phyloP scores from a whole-genome alignment of 2,888 invertebrate genomes.

The Eupithecia vulgata region DNA sequence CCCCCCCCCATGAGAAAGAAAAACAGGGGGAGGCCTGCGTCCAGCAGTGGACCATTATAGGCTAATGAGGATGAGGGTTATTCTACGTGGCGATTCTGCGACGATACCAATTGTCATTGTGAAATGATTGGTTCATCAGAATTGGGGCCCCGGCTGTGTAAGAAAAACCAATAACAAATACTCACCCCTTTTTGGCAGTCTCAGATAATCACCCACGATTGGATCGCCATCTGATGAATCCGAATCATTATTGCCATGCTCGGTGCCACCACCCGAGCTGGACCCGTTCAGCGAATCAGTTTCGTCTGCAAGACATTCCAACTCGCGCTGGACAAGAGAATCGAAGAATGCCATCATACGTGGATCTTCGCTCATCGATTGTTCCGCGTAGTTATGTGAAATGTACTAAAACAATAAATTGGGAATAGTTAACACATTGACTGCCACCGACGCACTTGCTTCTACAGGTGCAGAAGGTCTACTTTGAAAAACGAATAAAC shows the following conservation, averaged over 20 bases:
- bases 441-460: too few species aligned
- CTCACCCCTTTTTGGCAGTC: conserved; percentile 68
- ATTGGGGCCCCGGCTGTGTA: neutral
- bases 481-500: too few species aligned
- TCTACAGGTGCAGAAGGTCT: too few species aligned
- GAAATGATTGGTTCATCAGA: neutral
- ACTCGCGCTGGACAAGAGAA: conserved; percentile 94
- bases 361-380: conserved; percentile 94
- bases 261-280: conserved; percentile 57
- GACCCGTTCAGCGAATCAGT: conserved; percentile 72
- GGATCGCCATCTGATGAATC: conserved; percentile 72
- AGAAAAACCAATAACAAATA: neutral
- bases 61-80: too few species aligned
- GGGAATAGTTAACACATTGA: too few species aligned
- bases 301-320: conserved; percentile 89
- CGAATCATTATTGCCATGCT: conserved; percentile 56
- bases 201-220: conserved; percentile 64
- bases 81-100: too few species aligned
- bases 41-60: too few species aligned
- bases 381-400: conserved; percentile 94
- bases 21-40: too few species aligned
- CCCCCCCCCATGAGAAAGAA: too few species aligned
- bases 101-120: too few species aligned
- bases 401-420: conserved; percentile 83
- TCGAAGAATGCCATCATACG: conserved; percentile 99